Base-by-base conservation (phyloP, 2,113 vertebrate genomes). In the Hemichromis elongatus region DNA sequence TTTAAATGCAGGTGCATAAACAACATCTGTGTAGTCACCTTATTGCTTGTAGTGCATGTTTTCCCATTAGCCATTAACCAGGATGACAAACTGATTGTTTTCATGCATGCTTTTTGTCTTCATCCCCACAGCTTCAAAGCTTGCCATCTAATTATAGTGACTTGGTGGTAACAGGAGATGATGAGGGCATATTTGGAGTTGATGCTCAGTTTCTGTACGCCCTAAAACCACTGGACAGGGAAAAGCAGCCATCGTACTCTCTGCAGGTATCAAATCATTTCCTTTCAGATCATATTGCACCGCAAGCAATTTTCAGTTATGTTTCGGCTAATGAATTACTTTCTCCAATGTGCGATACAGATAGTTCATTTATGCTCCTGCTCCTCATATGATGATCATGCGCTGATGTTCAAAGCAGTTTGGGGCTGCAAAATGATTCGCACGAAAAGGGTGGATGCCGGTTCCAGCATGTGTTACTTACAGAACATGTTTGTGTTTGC, bases 151-250 rank as follows among this genome's bases (percentile, higher is more conserved):
- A 95, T 56, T 93, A 90, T 68, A 91, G 91, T 53, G 92, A 96
- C 59, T 79, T 97, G 85, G 91, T 90, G 33, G 90, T 96, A 50
- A 92, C 86, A 21, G 94, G 95, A 35, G 93, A 94, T 53, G 90
- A 92, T 45, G 96, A 96, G 75, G 95, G 95, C 5, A 96, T 95
- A 82, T 97, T 97, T 90, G 96, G 96, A 83, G 93, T 98, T 6
- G 97, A 98, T 55, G 83, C 92, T 24, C 96, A 95, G 47, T 97
- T 97, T 89, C 91, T 98, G 13, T 94, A 96, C 4, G 95, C 96
- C 26, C 94, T 95, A 33, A 96, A 95, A 59, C 94, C 96, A 26
- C 93, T 97, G 88, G 97, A 98, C 94, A 91, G 96, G 86, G 97
- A 98, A 82, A 96, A 97, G 66, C 96, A 96, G 70, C 96, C 96